Evolutionary conservation across 2,797 vertebrate species (phyloP).

Genomic region (Meda fulgida): DNA sequence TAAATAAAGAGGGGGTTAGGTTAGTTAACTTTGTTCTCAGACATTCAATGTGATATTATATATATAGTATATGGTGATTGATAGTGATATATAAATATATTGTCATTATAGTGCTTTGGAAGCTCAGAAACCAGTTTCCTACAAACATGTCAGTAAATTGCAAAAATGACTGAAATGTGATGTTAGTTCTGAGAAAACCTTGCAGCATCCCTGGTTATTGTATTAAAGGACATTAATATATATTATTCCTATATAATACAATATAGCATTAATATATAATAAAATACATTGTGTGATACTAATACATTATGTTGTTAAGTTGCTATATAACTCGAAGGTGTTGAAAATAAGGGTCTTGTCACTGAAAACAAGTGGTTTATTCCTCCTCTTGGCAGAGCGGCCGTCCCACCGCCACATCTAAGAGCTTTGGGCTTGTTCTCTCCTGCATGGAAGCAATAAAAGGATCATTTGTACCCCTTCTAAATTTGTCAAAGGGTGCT

Average conservation of each 20-base stretch:
- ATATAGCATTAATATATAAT: no score
- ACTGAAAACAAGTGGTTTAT: constrained; percentile 63
- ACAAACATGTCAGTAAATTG: background rate
- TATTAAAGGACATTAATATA: background rate
- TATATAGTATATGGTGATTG: no score
- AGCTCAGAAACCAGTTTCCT: background rate
- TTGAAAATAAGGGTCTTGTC: constrained; percentile 53
- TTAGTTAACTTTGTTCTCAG: no score
- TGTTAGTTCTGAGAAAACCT: background rate
- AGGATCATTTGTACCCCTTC: constrained; percentile 76
- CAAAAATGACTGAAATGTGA: background rate
- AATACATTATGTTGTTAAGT: constrained; percentile 12
- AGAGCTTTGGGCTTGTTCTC: constrained; percentile 69
- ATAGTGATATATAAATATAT: no score
- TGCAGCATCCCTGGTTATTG: background rate
- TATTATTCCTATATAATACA: no score
- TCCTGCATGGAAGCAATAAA: constrained; percentile 75
- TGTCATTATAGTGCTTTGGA: background rate
- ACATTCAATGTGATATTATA: no score
- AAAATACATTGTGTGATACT: background rate
- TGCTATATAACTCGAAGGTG: constrained; percentile 9
- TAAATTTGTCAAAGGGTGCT: constrained; percentile 71
- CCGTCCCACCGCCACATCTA: constrained; percentile 53
- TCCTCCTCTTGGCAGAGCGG: constrained; percentile 61
- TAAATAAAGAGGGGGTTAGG: no score